A percentile compares a stretch with the other conserved stretches of the same genome.
phyloP scores from a whole-genome alignment of 23 tunicate species.

The Phallusia fumigata region DNA sequence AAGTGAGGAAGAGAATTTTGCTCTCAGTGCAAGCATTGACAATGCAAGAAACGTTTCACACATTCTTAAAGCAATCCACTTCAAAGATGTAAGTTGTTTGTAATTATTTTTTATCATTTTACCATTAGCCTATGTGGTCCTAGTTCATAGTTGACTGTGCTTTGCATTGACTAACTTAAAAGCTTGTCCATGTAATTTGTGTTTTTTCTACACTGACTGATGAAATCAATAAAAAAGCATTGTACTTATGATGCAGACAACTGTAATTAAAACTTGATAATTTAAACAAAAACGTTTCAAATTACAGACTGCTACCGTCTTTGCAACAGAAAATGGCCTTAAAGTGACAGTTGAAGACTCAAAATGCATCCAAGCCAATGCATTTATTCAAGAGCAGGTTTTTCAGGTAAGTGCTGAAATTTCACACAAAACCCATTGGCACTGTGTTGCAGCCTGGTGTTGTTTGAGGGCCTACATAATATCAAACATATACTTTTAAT shows the following conservation, averaged over 20 bases:
- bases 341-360: slow-evolving; percentile 95
- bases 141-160: too few relatives aligned
- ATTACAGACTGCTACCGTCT: slow-evolving; percentile 61
- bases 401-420: slow-evolving; percentile 60
- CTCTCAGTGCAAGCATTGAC: slow-evolving; percentile 52
- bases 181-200: neutral
- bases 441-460: too few relatives aligned
- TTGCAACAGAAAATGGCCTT: slow-evolving; percentile 87
- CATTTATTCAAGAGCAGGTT: slow-evolving; percentile 81
- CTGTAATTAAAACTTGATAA: too few relatives aligned
- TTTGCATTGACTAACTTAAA: too few relatives aligned
- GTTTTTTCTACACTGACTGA: too few relatives aligned
- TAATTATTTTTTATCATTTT: neutral
- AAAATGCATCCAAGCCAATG: slow-evolving; percentile 90
- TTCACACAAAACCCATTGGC: too few relatives aligned
- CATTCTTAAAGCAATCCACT: slow-evolving; percentile 87
- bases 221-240: too few relatives aligned
- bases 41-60: slow-evolving; percentile 81
- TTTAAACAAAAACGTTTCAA: too few relatives aligned
- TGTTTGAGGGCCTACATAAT: too few relatives aligned
- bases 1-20: slow-evolving; percentile 37
- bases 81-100: slow-evolving; percentile 71
- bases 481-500: too few relatives aligned
- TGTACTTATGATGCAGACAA: too few relatives aligned
- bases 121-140: too few relatives aligned